Percentiles rank a stretch among this genome's conserved stretches.
Evolutionary conservation across 2,113 vertebrate species (phyloP).

Genomic region (Smithornis capensis): DNA sequence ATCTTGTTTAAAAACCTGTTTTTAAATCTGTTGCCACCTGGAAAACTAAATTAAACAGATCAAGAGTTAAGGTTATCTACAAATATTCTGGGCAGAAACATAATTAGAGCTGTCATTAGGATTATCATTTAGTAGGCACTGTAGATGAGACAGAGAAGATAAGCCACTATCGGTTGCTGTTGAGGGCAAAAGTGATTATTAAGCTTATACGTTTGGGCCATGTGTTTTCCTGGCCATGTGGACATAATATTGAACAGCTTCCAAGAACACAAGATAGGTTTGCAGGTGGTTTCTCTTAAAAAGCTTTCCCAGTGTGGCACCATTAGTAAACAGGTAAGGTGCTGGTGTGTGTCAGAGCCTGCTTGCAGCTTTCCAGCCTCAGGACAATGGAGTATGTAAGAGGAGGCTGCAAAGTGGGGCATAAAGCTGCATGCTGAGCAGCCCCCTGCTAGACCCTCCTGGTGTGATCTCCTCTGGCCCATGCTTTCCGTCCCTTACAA

Average conservation of each 20-base stretch:
- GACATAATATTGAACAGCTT: constrained; percentile 21
- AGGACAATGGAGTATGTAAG: neutral
- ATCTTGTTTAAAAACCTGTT: constrained; percentile 72
- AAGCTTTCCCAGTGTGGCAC: neutral
- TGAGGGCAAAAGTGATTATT: constrained; percentile 63
- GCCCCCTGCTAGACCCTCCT: neutral
- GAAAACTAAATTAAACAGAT: constrained; percentile 78
- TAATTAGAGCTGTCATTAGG: constrained; percentile 71
- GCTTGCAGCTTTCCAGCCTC: neutral
- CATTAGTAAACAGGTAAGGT: neutral
- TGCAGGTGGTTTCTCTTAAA: constrained; percentile 29
- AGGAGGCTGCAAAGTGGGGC: neutral
- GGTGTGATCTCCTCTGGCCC: neutral
- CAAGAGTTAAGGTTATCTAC: constrained; percentile 72
- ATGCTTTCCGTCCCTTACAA: neutral
- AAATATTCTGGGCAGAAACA: constrained; percentile 68
- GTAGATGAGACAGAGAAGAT: constrained; percentile 58
- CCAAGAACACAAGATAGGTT: constrained; percentile 25
- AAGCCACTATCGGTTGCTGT: constrained; percentile 54
- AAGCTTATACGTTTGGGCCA: constrained; percentile 21
- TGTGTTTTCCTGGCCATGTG: constrained; percentile 46
- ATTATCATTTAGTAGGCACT: constrained; percentile 59
- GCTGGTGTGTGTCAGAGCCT: neutral
- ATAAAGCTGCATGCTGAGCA: neutral
- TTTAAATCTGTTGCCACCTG: constrained; percentile 78